Conservation (phyloP, 2,113 vertebrate species). For the Eidolon helvum region DNA sequence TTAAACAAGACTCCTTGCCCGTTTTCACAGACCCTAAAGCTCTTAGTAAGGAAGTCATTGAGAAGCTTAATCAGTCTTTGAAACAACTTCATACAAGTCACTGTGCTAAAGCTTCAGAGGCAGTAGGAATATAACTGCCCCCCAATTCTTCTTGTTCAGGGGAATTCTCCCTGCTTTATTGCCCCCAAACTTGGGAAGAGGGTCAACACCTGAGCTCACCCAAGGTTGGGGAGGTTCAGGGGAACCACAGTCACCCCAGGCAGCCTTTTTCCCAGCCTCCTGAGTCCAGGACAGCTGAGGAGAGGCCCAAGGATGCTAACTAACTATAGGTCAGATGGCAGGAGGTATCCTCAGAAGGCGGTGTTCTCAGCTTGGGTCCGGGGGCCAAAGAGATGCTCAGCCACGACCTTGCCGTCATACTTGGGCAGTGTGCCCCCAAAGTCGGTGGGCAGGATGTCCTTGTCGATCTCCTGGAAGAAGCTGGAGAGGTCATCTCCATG, state of each 20-base stretch:
- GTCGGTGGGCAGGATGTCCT: constrained; percentile 91
- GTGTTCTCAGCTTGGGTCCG: constrained; percentile 88
- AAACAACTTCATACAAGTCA: background rate
- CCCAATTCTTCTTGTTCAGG: background rate
- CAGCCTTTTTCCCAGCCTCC: background rate
- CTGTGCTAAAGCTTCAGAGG: background rate
- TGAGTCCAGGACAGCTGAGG: background rate
- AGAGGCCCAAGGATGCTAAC: background rate
- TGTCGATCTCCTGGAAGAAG: constrained; percentile 92
- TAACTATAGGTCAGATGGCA: background rate
- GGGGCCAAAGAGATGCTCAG: constrained; percentile 91
- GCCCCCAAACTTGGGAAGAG: background rate
- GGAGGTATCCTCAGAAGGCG: constrained; percentile 84
- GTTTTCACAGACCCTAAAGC: background rate
- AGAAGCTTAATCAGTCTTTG: background rate
- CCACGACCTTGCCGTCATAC: constrained; percentile 86
- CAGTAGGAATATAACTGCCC: background rate
- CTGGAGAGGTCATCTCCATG: constrained; percentile 92
- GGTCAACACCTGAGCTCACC: background rate
- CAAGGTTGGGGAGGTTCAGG: background rate
- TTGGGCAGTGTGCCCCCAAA: constrained; percentile 92
- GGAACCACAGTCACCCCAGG: background rate
- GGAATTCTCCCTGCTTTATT: background rate
- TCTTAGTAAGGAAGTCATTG: background rate
- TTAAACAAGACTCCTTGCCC: background rate